These are phyloP conservation scores for Gavia stellata DNA, from an alignment of 2,113 vertebrate species.

Conservation along the genomic window DNA sequence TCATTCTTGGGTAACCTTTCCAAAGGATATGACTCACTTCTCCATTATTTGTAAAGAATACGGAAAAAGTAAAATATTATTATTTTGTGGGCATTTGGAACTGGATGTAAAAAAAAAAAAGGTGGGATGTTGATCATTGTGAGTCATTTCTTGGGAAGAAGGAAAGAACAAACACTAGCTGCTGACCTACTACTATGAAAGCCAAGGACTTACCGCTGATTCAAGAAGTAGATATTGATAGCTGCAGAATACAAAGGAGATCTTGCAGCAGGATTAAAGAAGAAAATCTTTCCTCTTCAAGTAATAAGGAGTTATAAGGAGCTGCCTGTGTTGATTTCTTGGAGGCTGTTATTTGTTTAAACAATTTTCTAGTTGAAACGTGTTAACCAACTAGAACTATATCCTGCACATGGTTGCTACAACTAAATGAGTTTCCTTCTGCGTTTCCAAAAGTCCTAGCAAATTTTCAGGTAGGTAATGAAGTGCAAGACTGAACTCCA, in stretches of 20 bases:
- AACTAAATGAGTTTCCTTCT: neutral
- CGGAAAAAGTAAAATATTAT: conserved; percentile 50
- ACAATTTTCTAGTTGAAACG: neutral
- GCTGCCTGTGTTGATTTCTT: neutral
- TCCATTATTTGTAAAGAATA: conserved; percentile 45
- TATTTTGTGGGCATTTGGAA: conserved; percentile 27
- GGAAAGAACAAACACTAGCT: neutral
- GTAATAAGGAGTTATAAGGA: neutral
- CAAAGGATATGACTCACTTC: conserved; percentile 55
- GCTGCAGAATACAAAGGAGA: neutral
- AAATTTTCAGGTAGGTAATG: neutral
- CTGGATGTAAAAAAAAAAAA: neutral
- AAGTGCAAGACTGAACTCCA: neutral
- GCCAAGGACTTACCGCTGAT: conserved; percentile 25
- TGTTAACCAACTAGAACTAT: neutral
- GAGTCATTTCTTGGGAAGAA: conserved; percentile 53
- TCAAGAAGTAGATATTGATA: neutral
- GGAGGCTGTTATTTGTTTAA: neutral
- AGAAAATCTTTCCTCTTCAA: neutral
- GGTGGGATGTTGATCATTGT: conserved; percentile 22
- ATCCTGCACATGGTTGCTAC: neutral
- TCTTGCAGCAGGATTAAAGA: neutral
- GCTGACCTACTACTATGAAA: neutral
- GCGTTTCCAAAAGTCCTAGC: neutral
- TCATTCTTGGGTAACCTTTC: conserved; percentile 24